These are phyloP conservation scores for Eledona agricola DNA, from an alignment of 2,888 invertebrate genomes.

Conservation along the genomic window DNA sequence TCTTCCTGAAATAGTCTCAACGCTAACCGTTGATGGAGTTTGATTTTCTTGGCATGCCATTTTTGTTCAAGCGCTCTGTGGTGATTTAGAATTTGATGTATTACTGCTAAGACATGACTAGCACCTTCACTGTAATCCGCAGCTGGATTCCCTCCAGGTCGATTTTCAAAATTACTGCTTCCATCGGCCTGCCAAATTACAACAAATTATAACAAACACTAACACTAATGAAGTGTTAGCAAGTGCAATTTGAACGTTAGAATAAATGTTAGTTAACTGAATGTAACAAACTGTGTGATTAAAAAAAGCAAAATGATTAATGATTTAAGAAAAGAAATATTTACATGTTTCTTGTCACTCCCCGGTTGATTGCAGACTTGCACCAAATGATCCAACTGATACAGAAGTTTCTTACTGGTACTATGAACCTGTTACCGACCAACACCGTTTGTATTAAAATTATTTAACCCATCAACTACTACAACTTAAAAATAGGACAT, in stretches of 20 bases:
- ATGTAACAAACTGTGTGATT: slow-evolving; percentile 56
- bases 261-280: slow-evolving; percentile 36
- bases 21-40: slow-evolving; percentile 92
- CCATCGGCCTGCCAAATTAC: slow-evolving; percentile 57
- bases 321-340: slow-evolving; percentile 60
- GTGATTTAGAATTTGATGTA: slow-evolving; percentile 95
- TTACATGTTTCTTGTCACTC: slow-evolving; percentile 80
- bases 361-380: slow-evolving; percentile 96
- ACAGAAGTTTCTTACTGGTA: slow-evolving; percentile 94
- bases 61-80: slow-evolving; percentile 92
- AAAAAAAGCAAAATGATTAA: slow-evolving; percentile 34
- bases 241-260: background rate
- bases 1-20: slow-evolving; percentile 95
- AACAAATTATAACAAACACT: background rate
- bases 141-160: slow-evolving; percentile 83
- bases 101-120: slow-evolving; percentile 94
- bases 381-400: slow-evolving; percentile 94
- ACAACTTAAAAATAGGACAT: slow-evolving; percentile 19
- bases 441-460: slow-evolving; percentile 51
- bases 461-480: slow-evolving; percentile 29
- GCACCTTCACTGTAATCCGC: slow-evolving; percentile 97
- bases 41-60: slow-evolving; percentile 95
- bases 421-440: slow-evolving; percentile 81
- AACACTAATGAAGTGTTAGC: background rate
- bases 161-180: slow-evolving; percentile 65